phyloP scores from a whole-genome alignment of 2,797 vertebrate genomes.

The Halcyon chelicuti region DNA sequence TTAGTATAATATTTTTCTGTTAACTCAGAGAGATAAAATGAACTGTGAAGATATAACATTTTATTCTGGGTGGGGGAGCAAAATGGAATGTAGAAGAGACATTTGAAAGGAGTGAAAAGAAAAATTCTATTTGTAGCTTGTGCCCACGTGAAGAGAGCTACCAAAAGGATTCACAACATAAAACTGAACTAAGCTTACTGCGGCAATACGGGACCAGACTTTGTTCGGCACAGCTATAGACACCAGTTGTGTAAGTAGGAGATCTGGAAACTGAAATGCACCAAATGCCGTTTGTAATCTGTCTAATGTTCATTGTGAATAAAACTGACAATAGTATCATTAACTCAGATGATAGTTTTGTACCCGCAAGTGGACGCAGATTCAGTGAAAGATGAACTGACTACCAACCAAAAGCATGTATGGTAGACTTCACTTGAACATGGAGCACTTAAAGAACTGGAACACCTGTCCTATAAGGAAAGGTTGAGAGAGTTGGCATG shows the following conservation, averaged over 20 bases:
- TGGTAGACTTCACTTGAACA: not conserved
- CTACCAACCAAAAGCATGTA: not conserved
- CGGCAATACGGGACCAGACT: not conserved
- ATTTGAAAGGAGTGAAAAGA: not conserved
- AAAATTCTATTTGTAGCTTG: not conserved
- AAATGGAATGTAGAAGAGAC: not conserved
- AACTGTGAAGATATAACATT: not conserved
- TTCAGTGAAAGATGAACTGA: not conserved
- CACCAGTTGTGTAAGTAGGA: not conserved
- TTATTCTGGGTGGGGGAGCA: not conserved
- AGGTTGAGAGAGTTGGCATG: no score
- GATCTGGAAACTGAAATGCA: not conserved
- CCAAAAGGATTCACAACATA: not conserved
- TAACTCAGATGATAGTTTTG: not conserved
- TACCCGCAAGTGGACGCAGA: not conserved
- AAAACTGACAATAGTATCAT: not conserved
- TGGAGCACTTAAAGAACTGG: not conserved
- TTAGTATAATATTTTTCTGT: not conserved
- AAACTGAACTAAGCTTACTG: not conserved
- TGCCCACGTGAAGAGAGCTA: not conserved
- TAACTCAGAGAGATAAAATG: not conserved
- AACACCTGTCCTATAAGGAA: no score
- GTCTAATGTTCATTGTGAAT: not conserved
- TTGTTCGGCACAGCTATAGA: not conserved
- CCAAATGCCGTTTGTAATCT: not conserved